phyloP scores from a whole-genome alignment of 2,888 invertebrate species.

The Petrophora chlorosata region DNA sequence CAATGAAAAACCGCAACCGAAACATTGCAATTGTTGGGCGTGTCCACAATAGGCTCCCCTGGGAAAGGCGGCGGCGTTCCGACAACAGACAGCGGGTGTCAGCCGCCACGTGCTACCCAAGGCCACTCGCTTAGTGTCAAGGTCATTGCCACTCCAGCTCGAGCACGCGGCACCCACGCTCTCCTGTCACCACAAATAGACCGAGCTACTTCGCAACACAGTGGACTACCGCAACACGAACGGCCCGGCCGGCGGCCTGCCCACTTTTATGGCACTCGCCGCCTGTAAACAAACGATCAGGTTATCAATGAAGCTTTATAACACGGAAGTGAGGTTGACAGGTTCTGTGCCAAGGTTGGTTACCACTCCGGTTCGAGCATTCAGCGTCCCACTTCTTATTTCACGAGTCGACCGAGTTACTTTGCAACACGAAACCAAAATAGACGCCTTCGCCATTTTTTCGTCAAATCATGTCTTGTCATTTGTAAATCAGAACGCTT shows the following conservation, averaged over 20 bases:
- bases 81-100: conserved; percentile 83
- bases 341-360: not conserved
- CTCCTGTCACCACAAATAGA: conserved; percentile 83
- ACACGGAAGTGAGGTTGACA: conserved; percentile 4
- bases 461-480: no score
- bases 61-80: conserved; percentile 84
- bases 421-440: not conserved
- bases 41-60: conserved; percentile 81
- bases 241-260: conserved; percentile 46
- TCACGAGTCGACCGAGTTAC: not conserved
- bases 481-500: no score
- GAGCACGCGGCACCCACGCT: conserved; percentile 82
- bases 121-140: conserved; percentile 84
- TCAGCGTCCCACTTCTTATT: not conserved
- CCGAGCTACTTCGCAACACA: conserved; percentile 74
- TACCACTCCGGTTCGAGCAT: not conserved
- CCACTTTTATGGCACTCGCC: conserved; percentile 37
- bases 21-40: conserved; percentile 54
- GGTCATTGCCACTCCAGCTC: conserved; percentile 83
- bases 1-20: conserved; percentile 29
- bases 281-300: conserved; percentile 20
- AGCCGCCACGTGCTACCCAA: conserved; percentile 84
- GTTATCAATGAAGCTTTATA: conserved; percentile 25
- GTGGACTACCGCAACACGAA: conserved; percentile 65
- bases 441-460: no score